Base-by-base conservation (phyloP, 2,888 invertebrate genomes). In the Noctua janthe region DNA sequence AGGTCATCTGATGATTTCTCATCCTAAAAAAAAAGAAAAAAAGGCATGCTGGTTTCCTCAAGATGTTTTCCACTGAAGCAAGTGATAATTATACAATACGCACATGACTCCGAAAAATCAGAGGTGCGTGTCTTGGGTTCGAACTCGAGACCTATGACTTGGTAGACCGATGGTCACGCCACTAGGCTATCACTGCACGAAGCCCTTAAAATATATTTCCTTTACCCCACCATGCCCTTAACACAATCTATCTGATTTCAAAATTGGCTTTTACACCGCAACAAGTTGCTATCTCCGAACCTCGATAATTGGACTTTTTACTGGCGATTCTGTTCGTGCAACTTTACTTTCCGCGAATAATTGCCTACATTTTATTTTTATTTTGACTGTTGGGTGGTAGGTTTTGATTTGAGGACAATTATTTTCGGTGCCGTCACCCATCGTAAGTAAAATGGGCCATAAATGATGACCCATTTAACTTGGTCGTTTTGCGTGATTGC, bases 281-380 rank as follows among this genome's bases (percentile, higher is more conserved):
- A 90, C 90, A 90, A 90, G 90, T 90, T 83, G 88, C 80, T 71
- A 83, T 80, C 86, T 75, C 84, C 56, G 80, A 67, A 64, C 67
- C 71, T 56, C 84, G 86, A 86, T 90, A 90, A 90, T 90, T 90
- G 90, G 89, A 89, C 74, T 87, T 90, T 90, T 90, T 90, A 89
- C 84, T 81, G 83, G 62, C 84, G 84, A 88, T 80, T 78, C 78
- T 73, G 84, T 78, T 81, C 74, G 71, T 85, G 86, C 87, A 84
- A 84, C 82, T 82, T 85, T 75, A 54, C 80, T 54, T 56, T 76
- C 54, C 35, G 35, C 71, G 73, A 75, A 80, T 86, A 80, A 86
- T 80, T 73, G 81, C 78, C 76, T 23, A 80, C 75, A 83, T 86
- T 76, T 86, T 86, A 77, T 79, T 77, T 83, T 80, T 82, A 80